Evolutionary conservation across 2,888 invertebrate species (phyloP), one percentile per base, ranked within the genome.

Genomic region (Vandiemenella viatica): DNA sequence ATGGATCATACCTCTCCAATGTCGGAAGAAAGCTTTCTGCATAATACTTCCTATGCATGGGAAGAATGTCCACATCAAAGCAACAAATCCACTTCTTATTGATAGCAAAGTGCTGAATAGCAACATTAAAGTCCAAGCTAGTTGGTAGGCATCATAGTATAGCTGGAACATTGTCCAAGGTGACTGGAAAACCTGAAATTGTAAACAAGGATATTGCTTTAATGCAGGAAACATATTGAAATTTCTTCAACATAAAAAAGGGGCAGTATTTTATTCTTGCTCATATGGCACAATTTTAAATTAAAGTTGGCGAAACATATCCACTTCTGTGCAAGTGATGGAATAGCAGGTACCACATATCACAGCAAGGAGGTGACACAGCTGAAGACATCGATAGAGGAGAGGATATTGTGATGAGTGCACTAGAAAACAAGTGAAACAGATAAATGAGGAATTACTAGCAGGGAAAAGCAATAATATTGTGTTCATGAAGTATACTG

Each of bases 51-150:
- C 74, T 55, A 70, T 56, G 19, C 26, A 41, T 42, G 51, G 17
- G 59, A 75, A 74, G 53, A 77, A 61, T 45, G 79, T 74, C 75
- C 81, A 79, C 59, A 77, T 69, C 57, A 76, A 64, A 45, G 78
- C 74, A 62, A 81, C 70, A 65, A 79, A 79, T 53, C 83, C 79
- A 17, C 83, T 82, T 57, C 80, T 73, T 59, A 83, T 70, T 51
- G 76, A 70, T 20, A 71, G 59, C 53, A 72, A 55, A 38, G 76
- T 72, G 54, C 77, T 72, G 50, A 73, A 57, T 20, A 71, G 60
- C 49, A 78, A 66, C 49, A 74, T 58, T 6, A 70, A 58, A 54
- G 75, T 71, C 75, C 77, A 77, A 52, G 79, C 63, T 43, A 73
- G 52, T 55, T 71, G 70, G 61, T 73, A 72, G 32, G 73, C 73